Evolutionary conservation across 2,888 invertebrate genomes (phyloP), one percentile per base, ranked within the genome.

Genomic region (Peribatodes rhomboidaria): DNA sequence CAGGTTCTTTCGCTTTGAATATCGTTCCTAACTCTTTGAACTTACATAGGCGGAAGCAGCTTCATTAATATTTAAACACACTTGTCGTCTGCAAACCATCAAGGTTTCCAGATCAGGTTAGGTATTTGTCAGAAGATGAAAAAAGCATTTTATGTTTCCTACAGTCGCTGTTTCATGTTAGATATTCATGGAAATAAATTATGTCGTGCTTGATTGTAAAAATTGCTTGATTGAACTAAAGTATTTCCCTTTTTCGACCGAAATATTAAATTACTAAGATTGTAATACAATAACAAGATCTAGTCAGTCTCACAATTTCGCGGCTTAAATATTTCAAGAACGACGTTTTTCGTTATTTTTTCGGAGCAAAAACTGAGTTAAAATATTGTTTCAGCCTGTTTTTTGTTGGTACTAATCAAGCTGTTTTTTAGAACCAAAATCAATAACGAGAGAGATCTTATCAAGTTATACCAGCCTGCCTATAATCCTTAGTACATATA

Each of bases 191-290:
- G 27, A 27, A 27, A 4, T 2, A 27, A 27, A 47, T 31, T 31
- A 10, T 35, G 6, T 8, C n/a, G 50, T 8, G 13, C 11, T 20
- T 8, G 13, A 50, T 35, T 50, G 35, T 50, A 0, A 35, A 20
- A 18, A 13, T 35, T 14, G 13, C 2, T 35, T 35, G 18, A 20
- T 50, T 35, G 13, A 20, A 7, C 0, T 27, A n/a, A 50, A 20
- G 18, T 50, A 20, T 35, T 49, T 16, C 18, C 22, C 7, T 35
- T 20, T 50, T 20, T 50, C n/a, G 35, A 14, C 18, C 8, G 11
- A 50, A 35, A 33, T 14, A 35, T 35, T 50, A 11, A 33, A 50
- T 50, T 50, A 50, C 4, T 18, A 7, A 35, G 35, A 27, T 14
- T 33, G 35, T 35, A 13, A 18, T 13, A 31, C 14, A 10, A 22